Percentiles rank a stretch among this genome's conserved stretches.
These are phyloP conservation scores for Diaprepes abbreviatus DNA, from an alignment of 2,888 invertebrate genomes.

Conservation along the genomic window DNA sequence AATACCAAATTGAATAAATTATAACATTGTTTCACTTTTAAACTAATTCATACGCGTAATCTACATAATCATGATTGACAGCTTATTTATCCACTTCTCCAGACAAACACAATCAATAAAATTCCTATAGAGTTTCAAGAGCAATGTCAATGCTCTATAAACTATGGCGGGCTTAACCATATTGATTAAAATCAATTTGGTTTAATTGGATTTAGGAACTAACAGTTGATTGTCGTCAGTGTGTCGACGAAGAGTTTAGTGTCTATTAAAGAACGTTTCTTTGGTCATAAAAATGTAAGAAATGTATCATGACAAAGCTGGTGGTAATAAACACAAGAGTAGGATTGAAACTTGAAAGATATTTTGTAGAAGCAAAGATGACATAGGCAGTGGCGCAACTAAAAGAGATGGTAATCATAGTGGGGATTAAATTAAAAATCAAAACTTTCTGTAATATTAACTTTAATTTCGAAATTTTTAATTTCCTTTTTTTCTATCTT, in stretches of 20 bases:
- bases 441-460: no score
- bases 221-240: constrained; percentile 4
- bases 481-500: no score
- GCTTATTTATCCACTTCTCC: background rate
- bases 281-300: background rate
- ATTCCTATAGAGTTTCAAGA: constrained; percentile 13
- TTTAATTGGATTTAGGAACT: constrained; percentile 12
- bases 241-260: background rate
- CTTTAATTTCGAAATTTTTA: no score
- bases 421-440: no score
- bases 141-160: constrained; percentile 25
- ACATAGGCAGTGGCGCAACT: no score
- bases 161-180: constrained; percentile 1
- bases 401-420: no score
- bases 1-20: background rate
- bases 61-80: constrained; percentile 19
- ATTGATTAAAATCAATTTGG: constrained; percentile 24
- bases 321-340: no score
- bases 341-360: no score
- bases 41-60: background rate
- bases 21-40: background rate
- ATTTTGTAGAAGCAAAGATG: no score
- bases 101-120: constrained; percentile 7
- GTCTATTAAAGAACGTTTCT: background rate
- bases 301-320: background rate